Evolutionary conservation across 2,888 invertebrate species (phyloP).

Genomic region (Sipha maydis): DNA sequence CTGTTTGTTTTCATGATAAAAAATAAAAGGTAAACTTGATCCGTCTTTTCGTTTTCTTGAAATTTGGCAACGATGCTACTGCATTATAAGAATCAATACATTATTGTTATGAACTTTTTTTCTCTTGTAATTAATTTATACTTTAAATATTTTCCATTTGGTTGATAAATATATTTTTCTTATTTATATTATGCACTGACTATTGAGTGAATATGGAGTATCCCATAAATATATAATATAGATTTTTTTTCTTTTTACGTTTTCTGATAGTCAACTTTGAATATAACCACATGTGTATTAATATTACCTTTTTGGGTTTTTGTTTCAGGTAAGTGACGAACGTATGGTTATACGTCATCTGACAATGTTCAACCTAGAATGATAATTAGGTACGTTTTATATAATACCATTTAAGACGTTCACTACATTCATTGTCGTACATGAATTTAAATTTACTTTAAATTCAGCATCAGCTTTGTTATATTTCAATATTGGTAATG

Average conservation of each 20-base stretch:
- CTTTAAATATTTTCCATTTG: no score
- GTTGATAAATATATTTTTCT: no score
- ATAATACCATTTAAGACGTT: not conserved
- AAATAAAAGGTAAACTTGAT: no score
- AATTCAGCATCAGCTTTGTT: not conserved
- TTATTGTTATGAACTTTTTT: no score
- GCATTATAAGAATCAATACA: no score
- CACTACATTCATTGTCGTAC: not conserved
- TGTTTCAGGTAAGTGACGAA: constrained; percentile 40
- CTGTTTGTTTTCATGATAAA: no score
- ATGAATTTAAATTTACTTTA: not conserved
- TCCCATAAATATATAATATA: not conserved
- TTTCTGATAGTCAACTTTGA: not conserved
- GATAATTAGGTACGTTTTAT: not conserved
- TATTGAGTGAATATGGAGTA: no score
- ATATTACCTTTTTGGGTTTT: not conserved
- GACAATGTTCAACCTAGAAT: not conserved
- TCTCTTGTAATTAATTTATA: no score
- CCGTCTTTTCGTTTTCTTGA: no score
- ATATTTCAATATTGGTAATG: not conserved
- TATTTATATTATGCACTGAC: no score
- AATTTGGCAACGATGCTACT: no score
- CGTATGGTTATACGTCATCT: not conserved
- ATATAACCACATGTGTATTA: not conserved
- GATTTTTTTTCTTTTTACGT: not conserved